Base-by-base conservation (phyloP, 2,113 vertebrate genomes). In the Dolichotis patagonum region DNA sequence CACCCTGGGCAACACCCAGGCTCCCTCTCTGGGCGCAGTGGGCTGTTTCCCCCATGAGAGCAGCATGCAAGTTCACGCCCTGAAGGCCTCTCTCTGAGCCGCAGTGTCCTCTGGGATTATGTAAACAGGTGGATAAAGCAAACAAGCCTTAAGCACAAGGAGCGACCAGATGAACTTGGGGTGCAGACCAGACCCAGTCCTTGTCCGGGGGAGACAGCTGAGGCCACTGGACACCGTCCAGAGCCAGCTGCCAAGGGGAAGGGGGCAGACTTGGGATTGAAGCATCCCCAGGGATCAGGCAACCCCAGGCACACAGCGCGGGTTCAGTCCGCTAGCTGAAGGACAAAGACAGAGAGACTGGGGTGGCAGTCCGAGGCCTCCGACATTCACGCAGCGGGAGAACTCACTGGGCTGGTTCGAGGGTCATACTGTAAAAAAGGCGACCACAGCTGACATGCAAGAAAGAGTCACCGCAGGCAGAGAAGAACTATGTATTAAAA, bases 301-400 rank as follows among this genome's bases (percentile, higher is more conserved):
- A 60, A 26, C 71, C 9, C 69, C 1, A 16, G 38, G 8, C 41
- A 1, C 7, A 7, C 5, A 22, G 38, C 63, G 5, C 28, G 0
- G 54, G 54, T 1, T 3, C 1, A 16, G 41, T 11, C 49, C 75
- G 11, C 35, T 1, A 16, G 58, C 49, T 5, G 8, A 60, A 49
- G 65, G 30, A 3, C 3, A 54, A 52, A 43, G 43, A 9, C 60
- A 20, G 0, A 2, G 3, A 56, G 49, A 10, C 24, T 1, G 69
- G 24, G 78, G 38, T n/a, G 5, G 28, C 11, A 13, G 75, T 35
- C 7, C 28, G 5, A 7, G 7, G 16, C 22, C 63, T 16, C 81
- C 62, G 5, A 4, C 56, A 10, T 6, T 14, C 43, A 22, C 4
- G 4, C 7, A 5, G 43, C 9, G 3, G 41, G 7, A 38, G 77